Evolutionary conservation across 2,888 invertebrate species (phyloP), one percentile per base, ranked within the genome.

Genomic region (Caenorhabditis sulstoni): DNA sequence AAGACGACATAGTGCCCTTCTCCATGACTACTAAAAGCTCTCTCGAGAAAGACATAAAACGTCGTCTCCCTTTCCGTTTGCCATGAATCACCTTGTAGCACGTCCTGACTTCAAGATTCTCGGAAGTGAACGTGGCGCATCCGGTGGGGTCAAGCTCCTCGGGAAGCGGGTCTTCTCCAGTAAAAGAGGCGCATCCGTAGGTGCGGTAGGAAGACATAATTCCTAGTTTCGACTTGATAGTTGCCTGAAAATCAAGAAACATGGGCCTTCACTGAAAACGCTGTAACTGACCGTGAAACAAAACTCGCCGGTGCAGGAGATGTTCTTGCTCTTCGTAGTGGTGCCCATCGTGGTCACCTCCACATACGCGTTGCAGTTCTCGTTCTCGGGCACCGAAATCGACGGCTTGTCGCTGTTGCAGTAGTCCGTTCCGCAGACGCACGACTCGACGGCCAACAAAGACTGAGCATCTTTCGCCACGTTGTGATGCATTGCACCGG

Each of bases 401-500:
- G 81, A 52, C 5, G 88, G 88, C 64, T 87, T 89, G 23, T 88
- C 82, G 23, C 57, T 57, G 77, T 87, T 89, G 75, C 89, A 89
- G 74, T 82, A 87, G 47, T 86, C 83, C 11, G 79, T 81, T 16
- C 84, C 89, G 58, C 89, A 89, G 29, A 88, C 77, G 73, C 89
- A 89, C 1, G 84, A 84, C 61, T 89, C 89, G 11, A 87, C 90
- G 12, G 47, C 58, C 22, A 89, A 68, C 12, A 89, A 73, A 20
- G 87, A 86, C 16, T 85, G 83, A 0, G 87, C 85, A 14, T 78
- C 74, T 62, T 87, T 87, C 0, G 87, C 87, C 12, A 89, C 82
- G 18, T 81, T 81, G 66, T 89, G 89, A 65, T 89, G 89, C 88
- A 89, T 88, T 18, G 89, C 88, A 47, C 89, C 89, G 12, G 89